Conservation (phyloP, 1,140 invertebrate species). For the Chironomus striatipennis region DNA sequence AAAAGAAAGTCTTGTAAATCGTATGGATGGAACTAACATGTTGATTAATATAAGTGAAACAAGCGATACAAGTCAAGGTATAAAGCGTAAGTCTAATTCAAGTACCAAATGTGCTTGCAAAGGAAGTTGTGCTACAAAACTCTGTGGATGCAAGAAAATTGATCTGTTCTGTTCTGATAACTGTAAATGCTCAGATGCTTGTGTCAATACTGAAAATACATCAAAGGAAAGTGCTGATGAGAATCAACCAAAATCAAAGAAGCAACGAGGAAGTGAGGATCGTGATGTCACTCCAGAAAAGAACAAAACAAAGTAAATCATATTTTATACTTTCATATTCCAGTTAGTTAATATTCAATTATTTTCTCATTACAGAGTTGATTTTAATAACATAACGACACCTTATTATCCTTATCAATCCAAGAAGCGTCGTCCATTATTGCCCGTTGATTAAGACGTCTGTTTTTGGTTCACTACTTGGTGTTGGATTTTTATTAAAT, state of each 20-base stretch:
- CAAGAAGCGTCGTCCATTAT: not conserved
- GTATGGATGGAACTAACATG: not conserved
- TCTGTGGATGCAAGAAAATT: slow-evolving; percentile 51
- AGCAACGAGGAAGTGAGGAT: not conserved
- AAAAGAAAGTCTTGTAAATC: not conserved
- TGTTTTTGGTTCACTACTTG: not conserved
- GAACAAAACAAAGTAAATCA: not conserved
- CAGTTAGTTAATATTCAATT: not conserved
- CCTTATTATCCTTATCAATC: not conserved
- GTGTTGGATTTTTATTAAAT: not conserved
- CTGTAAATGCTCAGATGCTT: slow-evolving; percentile 45
- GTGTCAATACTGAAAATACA: not conserved
- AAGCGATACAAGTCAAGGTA: slow-evolving; percentile 26
- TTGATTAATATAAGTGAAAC: slow-evolving; percentile 26
- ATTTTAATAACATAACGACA: slow-evolving; percentile 1
- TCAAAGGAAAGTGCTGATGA: not conserved
- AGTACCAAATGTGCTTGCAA: slow-evolving; percentile 51
- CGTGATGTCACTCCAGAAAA: not conserved
- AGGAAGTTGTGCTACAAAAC: slow-evolving; percentile 46
- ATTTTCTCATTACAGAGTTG: not conserved
- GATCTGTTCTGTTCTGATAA: slow-evolving; percentile 38
- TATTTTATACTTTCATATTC: not conserved
- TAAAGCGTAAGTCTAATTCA: slow-evolving; percentile 46
- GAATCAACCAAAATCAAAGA: not conserved
- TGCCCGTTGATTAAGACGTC: not conserved